These are phyloP conservation scores for Trididemnum clinides DNA, from an alignment of 23 tunicate genomes.

Conservation along the genomic window DNA sequence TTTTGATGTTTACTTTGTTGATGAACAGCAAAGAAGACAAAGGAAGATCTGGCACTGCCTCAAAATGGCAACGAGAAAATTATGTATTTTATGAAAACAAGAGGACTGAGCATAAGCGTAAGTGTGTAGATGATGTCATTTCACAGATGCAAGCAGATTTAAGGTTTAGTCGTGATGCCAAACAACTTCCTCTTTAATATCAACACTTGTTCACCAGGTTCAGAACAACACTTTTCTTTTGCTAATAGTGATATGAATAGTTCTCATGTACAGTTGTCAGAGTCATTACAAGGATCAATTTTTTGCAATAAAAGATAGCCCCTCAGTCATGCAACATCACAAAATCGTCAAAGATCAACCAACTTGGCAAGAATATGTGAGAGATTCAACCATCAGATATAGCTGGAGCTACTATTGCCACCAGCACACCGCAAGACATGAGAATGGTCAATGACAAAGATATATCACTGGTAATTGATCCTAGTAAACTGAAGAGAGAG, in stretches of 20 bases:
- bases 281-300: not conserved
- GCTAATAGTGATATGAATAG: not conserved
- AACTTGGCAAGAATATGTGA: constrained; percentile 40
- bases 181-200: not conserved
- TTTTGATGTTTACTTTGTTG: not conserved
- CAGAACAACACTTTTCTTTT: not conserved
- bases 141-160: not conserved
- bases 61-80: constrained; percentile 18
- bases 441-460: constrained; percentile 15
- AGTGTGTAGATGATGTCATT: constrained; percentile 4
- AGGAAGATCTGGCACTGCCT: not conserved
- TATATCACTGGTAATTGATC: not conserved
- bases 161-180: not conserved
- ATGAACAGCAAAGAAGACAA: constrained; percentile 26
- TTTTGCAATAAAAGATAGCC: not conserved
- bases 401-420: constrained; percentile 48
- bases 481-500: not conserved
- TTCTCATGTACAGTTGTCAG: not conserved
- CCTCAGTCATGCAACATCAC: constrained; percentile 4
- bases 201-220: not conserved
- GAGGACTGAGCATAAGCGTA: not conserved
- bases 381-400: constrained; percentile 35
- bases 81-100: constrained; percentile 24
- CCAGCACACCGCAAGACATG: constrained; percentile 31
- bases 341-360: constrained; percentile 22